Base-by-base conservation (phyloP, 2,797 vertebrate genomes). In the Cuculus canorus region DNA sequence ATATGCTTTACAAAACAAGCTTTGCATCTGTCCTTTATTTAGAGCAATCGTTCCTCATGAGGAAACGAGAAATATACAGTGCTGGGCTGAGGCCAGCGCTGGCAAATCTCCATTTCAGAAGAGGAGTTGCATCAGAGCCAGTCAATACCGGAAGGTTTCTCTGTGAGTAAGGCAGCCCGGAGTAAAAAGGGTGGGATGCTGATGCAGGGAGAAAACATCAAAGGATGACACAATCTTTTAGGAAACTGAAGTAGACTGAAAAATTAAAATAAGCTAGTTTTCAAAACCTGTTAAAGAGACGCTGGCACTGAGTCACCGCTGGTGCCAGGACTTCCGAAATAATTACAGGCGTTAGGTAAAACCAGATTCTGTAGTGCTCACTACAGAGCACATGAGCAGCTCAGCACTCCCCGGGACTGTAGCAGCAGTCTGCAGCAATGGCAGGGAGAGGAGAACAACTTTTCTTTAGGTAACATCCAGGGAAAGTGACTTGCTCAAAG, bases 21-120 rank as follows among this genome's bases (percentile, higher is more conserved):
- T 86, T 91, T 90, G 92, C 89, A 94, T 95, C 92, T 87, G 89
- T 76, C 84, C 86, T 90, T 93, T 93, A 95, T 94, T 95, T 90
- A 96, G 90, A 93, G 68, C 89, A 95, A 92, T 82, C 0, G 6
- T 56, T 94, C 69, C 93, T 95, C 81, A n/a, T 63, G 85, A 96
- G 96, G 86, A 96, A 96, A 95, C 7, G 11, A 94, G 93, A 80
- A 96, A 92, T 86, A 88, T 15, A 91, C 30, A 81, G 76, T 1
- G 7, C 77, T 94, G 96, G 96, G 92, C 27, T 0, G 3, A 69
- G 47, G 94, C 97, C 95, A 96, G 90, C 0, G 1, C 78, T 94
- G 96, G 95, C 93, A 95, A 76, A 84, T 85, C 78, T 97, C 92
- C 86, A 95, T 73, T 91, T 94, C 84, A 93, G 87, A 95, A 75